A percentile compares a stretch with the other conserved stretches of the same genome.
phyloP scores from a whole-genome alignment of 2,888 invertebrate species.

The Orchesellides sinensis region DNA sequence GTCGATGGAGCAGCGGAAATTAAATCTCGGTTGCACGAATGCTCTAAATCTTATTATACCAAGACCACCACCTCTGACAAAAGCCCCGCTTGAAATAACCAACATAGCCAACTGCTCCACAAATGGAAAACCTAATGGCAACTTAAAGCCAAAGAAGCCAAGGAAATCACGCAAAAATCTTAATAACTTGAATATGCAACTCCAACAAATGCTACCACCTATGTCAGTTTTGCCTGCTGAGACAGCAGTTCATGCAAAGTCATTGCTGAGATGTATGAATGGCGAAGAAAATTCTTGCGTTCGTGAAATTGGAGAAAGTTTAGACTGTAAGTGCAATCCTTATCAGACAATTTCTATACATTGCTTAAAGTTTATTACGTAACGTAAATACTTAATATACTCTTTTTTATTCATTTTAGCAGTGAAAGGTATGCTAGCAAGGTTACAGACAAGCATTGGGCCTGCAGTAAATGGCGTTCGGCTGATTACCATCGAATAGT shows the following conservation, averaged over 20 bases:
- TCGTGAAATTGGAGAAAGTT: constrained; percentile 57
- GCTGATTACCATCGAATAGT: constrained; percentile 68
- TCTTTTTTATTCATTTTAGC: constrained; percentile 44
- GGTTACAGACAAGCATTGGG: constrained; percentile 64
- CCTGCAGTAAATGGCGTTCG: constrained; percentile 66
- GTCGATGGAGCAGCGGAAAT: too few species aligned
- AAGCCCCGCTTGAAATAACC: constrained; percentile 52
- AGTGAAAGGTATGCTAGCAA: constrained; percentile 66
- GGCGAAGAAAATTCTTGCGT: constrained; percentile 53
- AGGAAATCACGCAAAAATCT: constrained; percentile 39
- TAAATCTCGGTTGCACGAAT: constrained; percentile 35
- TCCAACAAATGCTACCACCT: constrained; percentile 15
- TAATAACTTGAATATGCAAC: constrained; percentile 17
- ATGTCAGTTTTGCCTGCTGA: constrained; percentile 21
- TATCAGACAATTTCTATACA: background rate
- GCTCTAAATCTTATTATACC: constrained; percentile 57
- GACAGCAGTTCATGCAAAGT: constrained; percentile 47
- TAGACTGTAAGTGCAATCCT: constrained; percentile 60
- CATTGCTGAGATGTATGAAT: constrained; percentile 53
- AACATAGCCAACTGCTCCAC: too few species aligned
- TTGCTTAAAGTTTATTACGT: too few species aligned
- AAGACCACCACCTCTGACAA: constrained; percentile 45
- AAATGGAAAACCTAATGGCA: constrained; percentile 26
- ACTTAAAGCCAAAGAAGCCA: constrained; percentile 19
- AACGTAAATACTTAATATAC: too few species aligned